phyloP scores from a whole-genome alignment of 2,113 vertebrate genomes.

The Tauraco erythrolophus region DNA sequence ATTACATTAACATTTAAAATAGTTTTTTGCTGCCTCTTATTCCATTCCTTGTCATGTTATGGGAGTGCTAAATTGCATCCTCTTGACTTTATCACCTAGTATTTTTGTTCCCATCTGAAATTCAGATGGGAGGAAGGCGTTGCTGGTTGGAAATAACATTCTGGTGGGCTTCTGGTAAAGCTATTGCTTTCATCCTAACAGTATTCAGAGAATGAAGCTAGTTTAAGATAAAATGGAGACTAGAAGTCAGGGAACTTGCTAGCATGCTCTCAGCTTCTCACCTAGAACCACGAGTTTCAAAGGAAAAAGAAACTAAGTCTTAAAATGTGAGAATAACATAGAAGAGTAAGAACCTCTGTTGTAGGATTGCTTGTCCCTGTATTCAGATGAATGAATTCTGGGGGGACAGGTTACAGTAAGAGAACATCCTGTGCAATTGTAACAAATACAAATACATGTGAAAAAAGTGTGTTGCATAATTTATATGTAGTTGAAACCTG shows the following conservation, averaged over 20 bases:
- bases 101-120: slow-evolving; percentile 2
- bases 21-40: not conserved
- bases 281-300: not conserved
- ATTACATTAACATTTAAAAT: not conserved
- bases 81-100: not conserved
- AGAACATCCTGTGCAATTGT: not conserved
- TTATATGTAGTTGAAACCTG: not conserved
- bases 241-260: not conserved
- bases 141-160: not conserved
- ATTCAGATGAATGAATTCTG: not conserved
- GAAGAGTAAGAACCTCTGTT: not conserved
- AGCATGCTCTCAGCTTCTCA: not conserved
- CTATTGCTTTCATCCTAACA: not conserved
- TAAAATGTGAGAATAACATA: not conserved
- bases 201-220: not conserved
- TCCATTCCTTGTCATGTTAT: not conserved
- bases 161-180: not conserved
- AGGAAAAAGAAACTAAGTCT: not conserved
- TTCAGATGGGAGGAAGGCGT: not conserved
- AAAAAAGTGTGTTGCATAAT: not conserved
- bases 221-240: not conserved
- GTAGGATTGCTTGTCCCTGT: not conserved
- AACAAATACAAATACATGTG: not conserved
- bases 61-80: not conserved
- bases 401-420: not conserved